These are phyloP conservation scores for Notoglanidium macrostoma DNA, from an alignment of 2,797 vertebrate genomes.

Conservation along the genomic window DNA sequence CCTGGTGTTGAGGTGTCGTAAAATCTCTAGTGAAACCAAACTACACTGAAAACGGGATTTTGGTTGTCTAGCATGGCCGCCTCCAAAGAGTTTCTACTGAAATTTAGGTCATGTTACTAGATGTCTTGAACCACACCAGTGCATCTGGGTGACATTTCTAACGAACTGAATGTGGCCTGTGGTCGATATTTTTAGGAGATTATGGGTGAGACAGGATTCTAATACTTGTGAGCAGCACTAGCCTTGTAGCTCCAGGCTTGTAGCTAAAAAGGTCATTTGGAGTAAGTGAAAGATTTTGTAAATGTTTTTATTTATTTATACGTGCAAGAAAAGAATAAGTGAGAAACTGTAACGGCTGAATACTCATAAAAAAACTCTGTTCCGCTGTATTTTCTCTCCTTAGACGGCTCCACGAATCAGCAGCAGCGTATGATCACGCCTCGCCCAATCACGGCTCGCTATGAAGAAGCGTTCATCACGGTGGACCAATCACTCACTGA, in stretches of 20 bases:
- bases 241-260: not conserved
- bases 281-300: not conserved
- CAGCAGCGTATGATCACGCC: slow-evolving; percentile 62
- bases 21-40: not conserved
- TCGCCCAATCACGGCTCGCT: slow-evolving; percentile 39
- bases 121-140: not conserved
- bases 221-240: not conserved
- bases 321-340: no score
- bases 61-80: not conserved
- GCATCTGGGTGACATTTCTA: not conserved
- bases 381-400: slow-evolving; percentile 40
- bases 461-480: slow-evolving; percentile 47
- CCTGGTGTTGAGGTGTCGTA: not conserved
- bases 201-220: no score
- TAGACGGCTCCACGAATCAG: slow-evolving; percentile 89
- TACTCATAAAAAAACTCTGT: not conserved
- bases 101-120: not conserved
- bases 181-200: not conserved
- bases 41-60: no score
- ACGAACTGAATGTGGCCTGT: not conserved
- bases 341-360: not conserved
- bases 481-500: slow-evolving; percentile 49
- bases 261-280: not conserved
- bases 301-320: not conserved
- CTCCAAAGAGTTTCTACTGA: not conserved